phyloP scores from a whole-genome alignment of 2,888 invertebrate genomes.

The Hydropsyche betteni region DNA sequence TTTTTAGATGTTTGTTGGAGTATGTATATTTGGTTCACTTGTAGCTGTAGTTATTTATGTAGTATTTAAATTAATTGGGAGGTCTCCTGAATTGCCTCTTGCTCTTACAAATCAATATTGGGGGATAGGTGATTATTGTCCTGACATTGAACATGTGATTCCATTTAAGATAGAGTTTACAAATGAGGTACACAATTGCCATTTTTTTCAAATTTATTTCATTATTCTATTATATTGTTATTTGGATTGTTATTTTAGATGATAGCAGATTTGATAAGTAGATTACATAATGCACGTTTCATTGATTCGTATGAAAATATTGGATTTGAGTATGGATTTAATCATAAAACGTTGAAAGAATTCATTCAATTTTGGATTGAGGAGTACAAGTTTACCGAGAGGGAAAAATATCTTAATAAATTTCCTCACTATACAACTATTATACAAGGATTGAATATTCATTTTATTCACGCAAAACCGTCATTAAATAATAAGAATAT shows the following conservation, averaged over 20 bases:
- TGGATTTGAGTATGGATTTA: conserved; percentile 85
- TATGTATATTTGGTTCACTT: too few relatives aligned
- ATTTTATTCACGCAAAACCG: conserved; percentile 78
- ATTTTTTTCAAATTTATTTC: background rate
- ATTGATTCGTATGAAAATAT: conserved; percentile 71
- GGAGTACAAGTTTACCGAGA: conserved; percentile 71
- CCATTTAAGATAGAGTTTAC: conserved; percentile 37
- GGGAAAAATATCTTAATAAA: conserved; percentile 75
- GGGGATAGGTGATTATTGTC: conserved; percentile 42
- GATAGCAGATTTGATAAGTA: conserved; percentile 68
- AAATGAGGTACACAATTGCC: background rate
- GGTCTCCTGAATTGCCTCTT: too few relatives aligned
- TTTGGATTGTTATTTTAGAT: conserved; percentile 55
- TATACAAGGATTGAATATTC: conserved; percentile 77
- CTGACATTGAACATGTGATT: conserved; percentile 32
- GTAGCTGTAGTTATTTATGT: too few relatives aligned
- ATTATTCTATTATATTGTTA: background rate
- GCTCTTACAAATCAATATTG: conserved; percentile 42
- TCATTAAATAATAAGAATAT: conserved; percentile 59
- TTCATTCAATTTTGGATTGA: conserved; percentile 82
- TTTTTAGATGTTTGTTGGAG: too few relatives aligned
- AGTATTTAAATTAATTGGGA: too few relatives aligned
- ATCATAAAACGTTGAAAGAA: conserved; percentile 71
- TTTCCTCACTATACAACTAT: conserved; percentile 79
- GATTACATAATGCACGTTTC: conserved; percentile 66